Evolutionary conservation across 2,113 vertebrate species (phyloP).

Genomic region (Poeciliopsis occidentalis): DNA sequence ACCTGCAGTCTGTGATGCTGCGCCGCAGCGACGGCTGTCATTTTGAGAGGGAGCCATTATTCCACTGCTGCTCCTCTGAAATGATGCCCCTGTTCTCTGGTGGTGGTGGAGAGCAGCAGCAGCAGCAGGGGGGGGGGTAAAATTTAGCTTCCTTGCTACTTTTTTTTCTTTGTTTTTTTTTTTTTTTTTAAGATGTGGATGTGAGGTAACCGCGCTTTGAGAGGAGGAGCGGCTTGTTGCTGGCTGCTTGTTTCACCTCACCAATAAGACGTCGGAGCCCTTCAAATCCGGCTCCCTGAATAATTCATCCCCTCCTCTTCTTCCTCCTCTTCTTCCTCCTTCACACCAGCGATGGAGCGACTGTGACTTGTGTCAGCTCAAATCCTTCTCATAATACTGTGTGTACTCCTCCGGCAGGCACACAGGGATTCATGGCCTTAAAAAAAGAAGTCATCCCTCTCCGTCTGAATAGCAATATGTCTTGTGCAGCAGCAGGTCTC

Average conservation of each 20-base stretch:
- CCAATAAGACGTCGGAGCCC: slow-evolving; percentile 60
- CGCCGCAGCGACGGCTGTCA: slow-evolving; percentile 66
- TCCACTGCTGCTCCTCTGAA: slow-evolving; percentile 64
- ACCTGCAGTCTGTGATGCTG: slow-evolving; percentile 73
- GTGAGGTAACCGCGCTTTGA: slow-evolving; percentile 52
- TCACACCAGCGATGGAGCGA: slow-evolving; percentile 59
- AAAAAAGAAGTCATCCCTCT: slow-evolving; percentile 22
- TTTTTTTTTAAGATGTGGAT: slow-evolving; percentile 39
- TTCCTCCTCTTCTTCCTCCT: slow-evolving; percentile 15
- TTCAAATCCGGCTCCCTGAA: slow-evolving; percentile 67
- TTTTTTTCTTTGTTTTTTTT: neutral
- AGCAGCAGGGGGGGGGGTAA: neutral
- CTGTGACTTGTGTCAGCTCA: slow-evolving; percentile 77
- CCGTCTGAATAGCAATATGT: slow-evolving; percentile 63
- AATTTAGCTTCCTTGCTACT: slow-evolving; percentile 60
- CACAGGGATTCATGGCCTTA: slow-evolving; percentile 41
- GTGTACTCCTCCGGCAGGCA: slow-evolving; percentile 69
- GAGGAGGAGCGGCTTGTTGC: slow-evolving; percentile 63
- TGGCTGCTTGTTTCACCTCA: slow-evolving; percentile 56
- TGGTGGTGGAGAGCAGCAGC: too few species aligned
- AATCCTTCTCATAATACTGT: slow-evolving; percentile 70
- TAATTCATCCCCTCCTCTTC: slow-evolving; percentile 66
- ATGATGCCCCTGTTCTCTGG: slow-evolving; percentile 69
- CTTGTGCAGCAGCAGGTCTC: slow-evolving; percentile 48
- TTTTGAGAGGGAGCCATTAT: slow-evolving; percentile 69